phyloP scores from a whole-genome alignment of 2,888 invertebrate species.

The Pachydiplax longipennis region DNA sequence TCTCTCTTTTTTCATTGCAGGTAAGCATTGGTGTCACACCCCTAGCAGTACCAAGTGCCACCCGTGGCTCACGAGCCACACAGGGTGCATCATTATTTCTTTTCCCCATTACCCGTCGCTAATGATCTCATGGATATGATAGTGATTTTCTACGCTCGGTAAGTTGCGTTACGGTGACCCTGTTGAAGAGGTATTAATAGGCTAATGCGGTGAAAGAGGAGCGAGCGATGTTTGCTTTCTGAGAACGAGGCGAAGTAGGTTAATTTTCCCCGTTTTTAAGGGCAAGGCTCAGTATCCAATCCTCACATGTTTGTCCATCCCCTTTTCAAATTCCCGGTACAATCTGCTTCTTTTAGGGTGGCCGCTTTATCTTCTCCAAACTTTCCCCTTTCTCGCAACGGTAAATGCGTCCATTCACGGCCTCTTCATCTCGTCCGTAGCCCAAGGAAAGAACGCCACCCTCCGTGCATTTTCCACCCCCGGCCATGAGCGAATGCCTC shows the following conservation, averaged over 20 bases:
- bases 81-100: no score
- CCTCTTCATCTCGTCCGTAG: no score
- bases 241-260: neutral
- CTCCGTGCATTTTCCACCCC: neutral
- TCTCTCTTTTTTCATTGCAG: no score
- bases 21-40: no score
- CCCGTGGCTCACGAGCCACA: no score
- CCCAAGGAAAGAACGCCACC: neutral
- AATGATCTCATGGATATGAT: no score
- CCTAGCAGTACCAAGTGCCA: no score
- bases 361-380: neutral
- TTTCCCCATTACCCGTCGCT: no score
- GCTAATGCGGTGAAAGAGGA: neutral
- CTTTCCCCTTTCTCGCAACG: neutral
- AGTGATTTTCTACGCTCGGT: no score
- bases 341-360: neutral
- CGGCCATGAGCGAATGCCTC: neutral
- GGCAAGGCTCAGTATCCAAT: no score
- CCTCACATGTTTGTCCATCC: neutral
- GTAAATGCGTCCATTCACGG: no score
- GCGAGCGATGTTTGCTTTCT: neutral
- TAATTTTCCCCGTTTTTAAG: neutral
- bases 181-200: neutral
- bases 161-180: no score
- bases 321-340: neutral